Base-by-base conservation (phyloP, 2,797 vertebrate genomes). In the Chanos chanos region DNA sequence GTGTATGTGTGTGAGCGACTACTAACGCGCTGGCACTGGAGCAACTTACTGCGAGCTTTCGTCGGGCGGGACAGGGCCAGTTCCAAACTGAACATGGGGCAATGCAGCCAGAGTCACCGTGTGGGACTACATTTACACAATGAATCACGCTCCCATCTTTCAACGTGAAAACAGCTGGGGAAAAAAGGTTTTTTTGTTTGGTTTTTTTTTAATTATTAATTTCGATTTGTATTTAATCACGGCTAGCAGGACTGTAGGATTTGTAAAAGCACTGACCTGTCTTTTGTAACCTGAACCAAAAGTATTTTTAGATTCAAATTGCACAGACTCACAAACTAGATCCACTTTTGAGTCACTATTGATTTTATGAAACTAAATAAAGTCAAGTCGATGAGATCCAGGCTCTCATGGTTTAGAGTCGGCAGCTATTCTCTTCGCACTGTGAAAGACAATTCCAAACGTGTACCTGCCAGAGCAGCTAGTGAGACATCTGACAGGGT, bases 301-400 rank as follows among this genome's bases (percentile, higher is more conserved):
- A 40, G 27, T 56, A 58, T 69, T 63, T 64, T 54, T 49, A 67
- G 57, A 31, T 44, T 9, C 7, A 34, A 28, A 18, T 0, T 33
- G 22, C 28, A 41, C 62, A 51, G 48, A 51, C 44, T 49, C 71
- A 54, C 49, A 51, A 37, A 56, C 37, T 76, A 73, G 73, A n/a
- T n/a, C n/a, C n/a, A n/a, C n/a, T 62, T 70, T 73, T 50, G 64
- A 71, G 64, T 68, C 72, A 62, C 43, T 65, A 82, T 83, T 74
- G 80, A 85, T 81, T 79, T 75, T 39, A 54, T 43, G 56, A 66
- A 73, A 56, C 66, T 79, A 79, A 84, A 84, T 75, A 28, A 66
- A 73, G 64, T 72, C 13, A 56, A 21, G 39, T 68, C 55, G 52
- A 71, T 73, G 47, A 22, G 64, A 57, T 31, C 27, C 30, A 60